Conservation (phyloP, 2,113 vertebrate species). For the Myrmecophaga tridactyla region DNA sequence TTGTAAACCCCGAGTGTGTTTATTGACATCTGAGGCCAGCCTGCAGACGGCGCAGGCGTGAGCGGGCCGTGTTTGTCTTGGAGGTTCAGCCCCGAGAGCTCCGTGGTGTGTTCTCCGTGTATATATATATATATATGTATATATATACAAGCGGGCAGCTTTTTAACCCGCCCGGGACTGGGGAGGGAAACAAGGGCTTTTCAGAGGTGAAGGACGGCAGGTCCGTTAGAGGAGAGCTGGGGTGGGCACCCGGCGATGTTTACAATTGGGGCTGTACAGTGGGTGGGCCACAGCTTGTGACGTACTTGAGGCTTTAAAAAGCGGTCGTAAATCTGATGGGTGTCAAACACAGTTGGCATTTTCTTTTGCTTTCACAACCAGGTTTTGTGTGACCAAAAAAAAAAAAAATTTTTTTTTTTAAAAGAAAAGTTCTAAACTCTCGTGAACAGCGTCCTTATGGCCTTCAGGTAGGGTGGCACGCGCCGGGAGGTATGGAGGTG, state of each 20-base stretch:
- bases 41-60: conserved; percentile 66
- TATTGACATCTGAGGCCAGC: conserved; percentile 66
- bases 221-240: neutral
- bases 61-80: conserved; percentile 80
- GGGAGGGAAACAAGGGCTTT: conserved; percentile 45
- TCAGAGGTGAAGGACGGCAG: conserved; percentile 58
- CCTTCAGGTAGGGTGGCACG: rapidly evolving
- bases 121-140: no score
- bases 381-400: conserved; percentile 52
- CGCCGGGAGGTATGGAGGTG: neutral
- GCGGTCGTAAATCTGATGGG: conserved; percentile 66
- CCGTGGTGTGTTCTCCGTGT: conserved; percentile 48
- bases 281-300: conserved; percentile 71
- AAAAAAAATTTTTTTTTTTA: neutral
- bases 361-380: conserved; percentile 69
- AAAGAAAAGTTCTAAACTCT: neutral
- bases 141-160: conserved; percentile 43
- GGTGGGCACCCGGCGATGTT: conserved; percentile 52
- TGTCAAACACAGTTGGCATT: conserved; percentile 69
- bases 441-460: neutral
- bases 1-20: conserved; percentile 45
- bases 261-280: conserved; percentile 54
- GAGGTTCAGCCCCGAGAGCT: conserved; percentile 77
- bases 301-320: conserved; percentile 77
- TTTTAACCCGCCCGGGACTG: conserved; percentile 70